Percentiles rank a stretch among this genome's conserved stretches.
Evolutionary conservation across 2,888 invertebrate species (phyloP).

Genomic region (Diplazon laetatorius): DNA sequence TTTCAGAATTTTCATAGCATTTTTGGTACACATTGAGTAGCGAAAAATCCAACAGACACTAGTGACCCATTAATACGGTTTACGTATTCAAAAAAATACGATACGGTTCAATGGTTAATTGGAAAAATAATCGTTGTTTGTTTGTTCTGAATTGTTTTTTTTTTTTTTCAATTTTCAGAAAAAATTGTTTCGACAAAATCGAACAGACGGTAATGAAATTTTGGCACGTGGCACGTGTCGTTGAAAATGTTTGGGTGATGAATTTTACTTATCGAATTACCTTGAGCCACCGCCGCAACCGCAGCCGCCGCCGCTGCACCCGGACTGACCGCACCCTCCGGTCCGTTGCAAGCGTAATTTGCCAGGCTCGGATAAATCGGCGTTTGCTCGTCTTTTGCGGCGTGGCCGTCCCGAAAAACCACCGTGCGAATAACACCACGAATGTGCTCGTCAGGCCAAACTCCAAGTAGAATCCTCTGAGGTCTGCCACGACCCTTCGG

Average conservation of each 20-base stretch:
- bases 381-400: conserved; percentile 80
- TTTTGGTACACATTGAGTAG: too few relatives aligned
- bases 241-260: conserved; percentile 61
- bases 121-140: too few relatives aligned
- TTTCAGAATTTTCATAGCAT: too few relatives aligned
- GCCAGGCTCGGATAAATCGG: conserved; percentile 80
- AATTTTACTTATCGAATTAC: conserved; percentile 67
- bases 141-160: too few relatives aligned
- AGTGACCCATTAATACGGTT: too few relatives aligned
- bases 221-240: neutral
- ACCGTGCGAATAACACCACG: conserved; percentile 96
- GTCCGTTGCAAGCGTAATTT: conserved; percentile 84
- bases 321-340: conserved; percentile 86
- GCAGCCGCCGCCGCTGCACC: conserved; percentile 92
- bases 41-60: too few relatives aligned
- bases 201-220: neutral
- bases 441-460: conserved; percentile 97
- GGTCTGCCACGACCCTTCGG: conserved; percentile 96
- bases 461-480: conserved; percentile 94
- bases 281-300: conserved; percentile 93
- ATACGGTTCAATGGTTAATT: too few relatives aligned
- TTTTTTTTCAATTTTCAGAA: too few relatives aligned
- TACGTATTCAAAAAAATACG: too few relatives aligned
- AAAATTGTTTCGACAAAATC: neutral
- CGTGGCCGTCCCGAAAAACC: conserved; percentile 92